Percentiles rank a stretch among this genome's conserved stretches.
These are phyloP conservation scores for Drosophila simulans DNA, from an alignment of 1,140 invertebrate species.

Conservation along the genomic window DNA sequence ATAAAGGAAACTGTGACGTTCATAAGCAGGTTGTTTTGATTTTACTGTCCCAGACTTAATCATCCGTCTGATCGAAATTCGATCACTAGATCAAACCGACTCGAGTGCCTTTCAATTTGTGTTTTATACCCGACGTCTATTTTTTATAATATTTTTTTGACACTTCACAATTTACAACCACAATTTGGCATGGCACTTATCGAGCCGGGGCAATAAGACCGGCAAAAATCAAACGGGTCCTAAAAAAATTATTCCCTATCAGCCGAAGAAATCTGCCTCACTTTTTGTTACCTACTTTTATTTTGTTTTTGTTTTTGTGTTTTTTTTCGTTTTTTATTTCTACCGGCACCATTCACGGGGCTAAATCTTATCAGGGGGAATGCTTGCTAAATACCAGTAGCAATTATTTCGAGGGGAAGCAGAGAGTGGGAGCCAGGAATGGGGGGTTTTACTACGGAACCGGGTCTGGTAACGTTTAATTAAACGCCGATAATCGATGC, in stretches of 20 bases:
- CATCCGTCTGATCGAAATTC: slow-evolving; percentile 33
- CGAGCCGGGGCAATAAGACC: slow-evolving; percentile 48
- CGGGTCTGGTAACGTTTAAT: slow-evolving; percentile 65
- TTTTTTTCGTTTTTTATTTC: slow-evolving; percentile 9
- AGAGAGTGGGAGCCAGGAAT: not conserved
- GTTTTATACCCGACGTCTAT: slow-evolving; percentile 12
- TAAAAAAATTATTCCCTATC: slow-evolving; percentile 66
- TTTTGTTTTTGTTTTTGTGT: slow-evolving; percentile 35
- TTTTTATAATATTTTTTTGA: slow-evolving; percentile 45
- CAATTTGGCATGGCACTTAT: slow-evolving; percentile 77
- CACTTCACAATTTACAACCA: slow-evolving; percentile 73
- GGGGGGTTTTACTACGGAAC: not conserved
- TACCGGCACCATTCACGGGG: slow-evolving; percentile 37
- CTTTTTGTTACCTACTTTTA: slow-evolving; percentile 55
- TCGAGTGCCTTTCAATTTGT: slow-evolving; percentile 48
- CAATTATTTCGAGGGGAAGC: slow-evolving; percentile 62
- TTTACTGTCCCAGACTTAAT: slow-evolving; percentile 4
- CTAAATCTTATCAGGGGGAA: slow-evolving; percentile 62
- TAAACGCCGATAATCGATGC: slow-evolving; percentile 79
- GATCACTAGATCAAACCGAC: slow-evolving; percentile 43
- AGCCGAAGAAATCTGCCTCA: slow-evolving; percentile 71
- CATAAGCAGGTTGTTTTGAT: not conserved
- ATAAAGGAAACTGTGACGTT: too few relatives aligned
- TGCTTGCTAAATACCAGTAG: slow-evolving; percentile 82
- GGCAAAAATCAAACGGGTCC: slow-evolving; percentile 71